Evolutionary conservation across 1,140 invertebrate genomes (phyloP).

Genomic region (Pemphigus obesinymphae): DNA sequence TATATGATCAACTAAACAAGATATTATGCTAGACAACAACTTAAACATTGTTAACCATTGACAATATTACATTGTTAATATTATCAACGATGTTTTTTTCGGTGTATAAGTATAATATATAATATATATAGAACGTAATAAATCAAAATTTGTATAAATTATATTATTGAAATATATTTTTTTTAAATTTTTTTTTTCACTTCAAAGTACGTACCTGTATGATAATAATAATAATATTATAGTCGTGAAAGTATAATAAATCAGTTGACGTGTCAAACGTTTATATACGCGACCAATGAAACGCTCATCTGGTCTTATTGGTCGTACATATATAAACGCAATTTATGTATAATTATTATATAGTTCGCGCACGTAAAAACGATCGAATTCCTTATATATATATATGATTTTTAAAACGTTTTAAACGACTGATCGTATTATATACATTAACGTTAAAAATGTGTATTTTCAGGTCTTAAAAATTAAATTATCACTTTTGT

Average conservation of each 20-base stretch:
- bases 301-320: background rate
- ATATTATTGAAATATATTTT: background rate
- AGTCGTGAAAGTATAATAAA: slow-evolving; percentile 24
- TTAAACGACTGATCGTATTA: background rate
- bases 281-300: background rate
- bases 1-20: no score
- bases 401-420: background rate
- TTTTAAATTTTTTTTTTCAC: background rate
- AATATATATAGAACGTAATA: background rate
- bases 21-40: no score
- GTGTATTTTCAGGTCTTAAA: no score
- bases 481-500: no score
- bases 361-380: background rate
- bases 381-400: background rate
- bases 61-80: no score
- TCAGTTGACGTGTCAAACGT: background rate
- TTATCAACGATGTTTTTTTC: no score
- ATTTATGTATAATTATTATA: background rate
- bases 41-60: no score
- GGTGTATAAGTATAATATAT: no score
- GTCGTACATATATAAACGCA: background rate
- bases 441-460: background rate
- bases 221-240: background rate
- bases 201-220: background rate
- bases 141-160: background rate